Conservation (phyloP, 2,113 vertebrate species). For the Callipepla squamata region DNA sequence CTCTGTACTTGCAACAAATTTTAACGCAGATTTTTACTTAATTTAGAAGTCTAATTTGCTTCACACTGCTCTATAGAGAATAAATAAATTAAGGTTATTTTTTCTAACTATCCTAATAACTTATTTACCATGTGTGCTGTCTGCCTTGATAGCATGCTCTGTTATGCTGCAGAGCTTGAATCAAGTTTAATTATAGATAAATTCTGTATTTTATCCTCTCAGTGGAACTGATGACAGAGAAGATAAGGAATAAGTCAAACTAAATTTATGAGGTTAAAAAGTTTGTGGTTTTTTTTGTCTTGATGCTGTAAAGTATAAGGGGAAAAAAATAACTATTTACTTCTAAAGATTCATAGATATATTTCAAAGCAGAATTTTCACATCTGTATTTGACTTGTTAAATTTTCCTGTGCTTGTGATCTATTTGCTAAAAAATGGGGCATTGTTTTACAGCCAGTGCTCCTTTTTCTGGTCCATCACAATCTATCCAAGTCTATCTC, state of each 20-base stretch:
- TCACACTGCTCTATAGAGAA: background rate
- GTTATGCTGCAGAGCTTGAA: background rate
- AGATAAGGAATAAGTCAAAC: background rate
- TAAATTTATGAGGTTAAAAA: background rate
- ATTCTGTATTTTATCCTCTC: background rate
- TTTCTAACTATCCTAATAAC: background rate
- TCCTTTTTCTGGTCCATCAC: background rate
- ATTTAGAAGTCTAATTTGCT: background rate
- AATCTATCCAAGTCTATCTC: background rate
- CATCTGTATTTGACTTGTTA: background rate
- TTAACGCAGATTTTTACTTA: background rate
- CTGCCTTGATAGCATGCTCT: background rate
- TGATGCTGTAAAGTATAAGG: background rate
- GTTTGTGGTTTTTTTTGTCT: background rate
- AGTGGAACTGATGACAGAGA: background rate
- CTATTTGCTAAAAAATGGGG: background rate
- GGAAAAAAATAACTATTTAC: background rate
- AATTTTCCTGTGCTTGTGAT: background rate
- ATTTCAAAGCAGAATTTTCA: background rate
- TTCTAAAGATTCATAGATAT: background rate
- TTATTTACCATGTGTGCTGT: background rate
- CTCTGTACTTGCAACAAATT: background rate
- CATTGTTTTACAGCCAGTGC: background rate
- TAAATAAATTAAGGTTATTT: background rate
- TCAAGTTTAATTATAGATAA: background rate